A percentile compares a stretch with the other conserved stretches of the same genome.
These are phyloP conservation scores for Eulemur mongoz DNA, from an alignment of 2,797 vertebrate species.

Conservation along the genomic window DNA sequence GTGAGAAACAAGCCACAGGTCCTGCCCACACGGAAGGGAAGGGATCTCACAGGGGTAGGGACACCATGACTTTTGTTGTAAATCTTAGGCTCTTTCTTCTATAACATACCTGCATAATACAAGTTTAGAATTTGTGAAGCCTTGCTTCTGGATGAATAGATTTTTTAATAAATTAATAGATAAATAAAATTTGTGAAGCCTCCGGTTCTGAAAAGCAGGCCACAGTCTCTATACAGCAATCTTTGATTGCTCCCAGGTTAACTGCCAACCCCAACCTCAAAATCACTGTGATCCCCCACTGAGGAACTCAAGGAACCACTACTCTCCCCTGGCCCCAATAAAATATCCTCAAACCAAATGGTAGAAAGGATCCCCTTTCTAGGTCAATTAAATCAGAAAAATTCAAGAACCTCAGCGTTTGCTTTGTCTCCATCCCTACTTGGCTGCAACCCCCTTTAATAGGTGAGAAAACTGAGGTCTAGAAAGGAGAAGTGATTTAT, in stretches of 20 bases:
- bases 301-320: not conserved
- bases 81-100: not conserved
- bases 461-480: not conserved
- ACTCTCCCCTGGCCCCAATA: not conserved
- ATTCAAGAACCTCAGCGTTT: not conserved
- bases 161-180: too few relatives aligned
- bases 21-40: not conserved
- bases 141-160: too few relatives aligned
- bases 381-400: not conserved
- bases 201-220: not conserved
- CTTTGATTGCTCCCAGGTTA: not conserved
- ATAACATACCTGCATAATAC: not conserved
- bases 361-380: not conserved
- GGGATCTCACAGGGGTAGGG: not conserved
- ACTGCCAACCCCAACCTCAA: fast-evolving
- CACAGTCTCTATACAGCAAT: not conserved
- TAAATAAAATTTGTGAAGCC: not conserved
- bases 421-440: not conserved
- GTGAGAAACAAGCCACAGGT: not conserved
- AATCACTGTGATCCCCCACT: not conserved
- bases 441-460: not conserved
- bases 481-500: not conserved
- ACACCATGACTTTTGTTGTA: not conserved
- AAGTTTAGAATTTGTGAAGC: not conserved
- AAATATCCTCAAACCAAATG: not conserved